Evolutionary conservation across 2,888 invertebrate species (phyloP), one percentile per base, ranked within the genome.

Genomic region (Synergus laeviventris): DNA sequence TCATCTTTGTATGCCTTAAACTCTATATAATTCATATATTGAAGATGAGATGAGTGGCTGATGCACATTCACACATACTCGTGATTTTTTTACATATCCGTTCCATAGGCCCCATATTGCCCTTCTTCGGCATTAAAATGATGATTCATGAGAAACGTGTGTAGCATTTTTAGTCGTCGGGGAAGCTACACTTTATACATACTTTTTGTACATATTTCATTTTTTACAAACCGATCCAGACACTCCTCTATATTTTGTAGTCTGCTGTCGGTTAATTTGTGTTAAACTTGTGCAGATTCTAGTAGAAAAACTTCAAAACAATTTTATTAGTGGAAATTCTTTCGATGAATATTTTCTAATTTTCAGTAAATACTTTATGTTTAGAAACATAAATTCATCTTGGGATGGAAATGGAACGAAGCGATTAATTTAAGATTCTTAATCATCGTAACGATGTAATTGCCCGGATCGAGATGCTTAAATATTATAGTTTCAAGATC

Each of bases 91-190:
- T 66, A 7, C n/a, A n/a, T n/a, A n/a, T 16, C 24, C 21, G 11
- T 45, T 24, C 21, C 9, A 9, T 9, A 66, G 21, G 31, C 24
- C 9, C 21, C 9, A 66, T 24, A 66, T 66, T 66, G 42, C 24
- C 14, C 14, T 45, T 45, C 14, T 45, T 24, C 42, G 14, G 45
- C 66, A 66, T 66, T 16, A 11, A 66, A 21, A 45, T 45, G 45
- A 24, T 66, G 45, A 66, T 66, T 66, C 66, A 66, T 66, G 24
- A 45, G 45, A 66, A 66, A 66, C 42, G 42, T 45, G 66, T 24
- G 42, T 18, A 64, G 38, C 64, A 64, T 64, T 64, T 64, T 39
- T 18, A 64, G 64, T 38, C 14, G 21, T 14, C 64, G 64, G 5
- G 31, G 31, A 5, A 64, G 42, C 64, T 42, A 64, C 21, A 64